phyloP scores from a whole-genome alignment of 2,888 invertebrate genomes.

The Callosobruchus maculatus region DNA sequence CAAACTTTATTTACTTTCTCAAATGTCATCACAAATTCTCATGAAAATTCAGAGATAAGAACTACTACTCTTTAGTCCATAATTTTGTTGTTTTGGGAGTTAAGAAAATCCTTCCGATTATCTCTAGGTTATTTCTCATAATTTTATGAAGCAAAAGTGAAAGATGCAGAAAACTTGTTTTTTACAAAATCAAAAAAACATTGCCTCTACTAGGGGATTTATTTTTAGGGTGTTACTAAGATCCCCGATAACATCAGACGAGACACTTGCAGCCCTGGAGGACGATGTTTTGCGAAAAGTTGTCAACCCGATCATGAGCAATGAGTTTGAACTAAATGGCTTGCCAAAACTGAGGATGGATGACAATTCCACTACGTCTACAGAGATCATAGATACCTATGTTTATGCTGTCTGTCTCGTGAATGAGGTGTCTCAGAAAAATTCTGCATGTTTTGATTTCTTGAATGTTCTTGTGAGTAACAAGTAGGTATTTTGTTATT shows the following conservation, averaged over 20 bases:
- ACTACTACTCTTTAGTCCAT: too few relatives aligned
- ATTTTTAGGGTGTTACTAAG: slow-evolving; percentile 7
- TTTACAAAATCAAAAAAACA: too few relatives aligned
- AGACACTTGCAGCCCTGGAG: slow-evolving; percentile 46
- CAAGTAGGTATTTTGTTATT: slow-evolving; percentile 36
- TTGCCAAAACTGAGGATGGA: slow-evolving; percentile 19
- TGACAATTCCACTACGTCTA: slow-evolving; percentile 29
- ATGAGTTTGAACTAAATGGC: slow-evolving; percentile 18
- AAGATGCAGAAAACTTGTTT: too few relatives aligned
- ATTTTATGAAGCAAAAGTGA: too few relatives aligned
- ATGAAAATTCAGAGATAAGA: too few relatives aligned
- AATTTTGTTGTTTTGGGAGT: too few relatives aligned
- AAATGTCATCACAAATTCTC: too few relatives aligned
- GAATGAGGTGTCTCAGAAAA: slow-evolving; percentile 49
- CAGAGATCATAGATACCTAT: slow-evolving; percentile 49
- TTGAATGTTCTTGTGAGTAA: slow-evolving; percentile 45
- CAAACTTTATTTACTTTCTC: too few relatives aligned
- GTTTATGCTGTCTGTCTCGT: slow-evolving; percentile 52
- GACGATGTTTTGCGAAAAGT: slow-evolving; percentile 45
- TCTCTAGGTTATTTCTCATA: too few relatives aligned
- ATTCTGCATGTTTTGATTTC: slow-evolving; percentile 49
- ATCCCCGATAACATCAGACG: slow-evolving; percentile 25
- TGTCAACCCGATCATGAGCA: slow-evolving; percentile 46
- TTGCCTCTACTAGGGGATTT: too few relatives aligned
- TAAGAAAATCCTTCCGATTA: too few relatives aligned